Percentiles rank a stretch among this genome's conserved stretches.
phyloP scores from a whole-genome alignment of 2,797 vertebrate species.

The Oreonectes daqikongensis region DNA sequence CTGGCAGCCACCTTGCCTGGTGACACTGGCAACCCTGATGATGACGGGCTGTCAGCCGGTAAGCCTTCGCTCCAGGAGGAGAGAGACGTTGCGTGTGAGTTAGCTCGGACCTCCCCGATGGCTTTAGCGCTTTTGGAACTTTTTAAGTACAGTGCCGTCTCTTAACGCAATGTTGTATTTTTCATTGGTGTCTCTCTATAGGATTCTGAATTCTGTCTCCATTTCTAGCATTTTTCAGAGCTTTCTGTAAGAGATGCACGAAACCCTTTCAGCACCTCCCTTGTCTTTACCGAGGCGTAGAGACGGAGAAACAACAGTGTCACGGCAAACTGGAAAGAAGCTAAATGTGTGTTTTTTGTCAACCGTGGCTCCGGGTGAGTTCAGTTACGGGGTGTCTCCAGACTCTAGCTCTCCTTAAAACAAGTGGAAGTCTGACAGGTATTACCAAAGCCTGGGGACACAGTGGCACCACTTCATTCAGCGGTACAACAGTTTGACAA shows the following conservation, averaged over 20 bases:
- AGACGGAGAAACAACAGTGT: constrained; percentile 35
- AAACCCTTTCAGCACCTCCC: constrained; percentile 58
- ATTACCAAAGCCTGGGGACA: constrained; percentile 60
- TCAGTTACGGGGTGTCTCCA: constrained; percentile 8
- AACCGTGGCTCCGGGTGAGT: constrained; percentile 53
- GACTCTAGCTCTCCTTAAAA: constrained; percentile 60
- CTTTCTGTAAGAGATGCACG: constrained; percentile 27
- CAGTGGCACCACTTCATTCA: constrained; percentile 60
- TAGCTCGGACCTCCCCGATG: constrained; percentile 65
- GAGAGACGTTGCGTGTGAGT: constrained; percentile 64
- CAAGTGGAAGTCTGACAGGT: constrained; percentile 64
- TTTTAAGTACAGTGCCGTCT: too few relatives aligned
- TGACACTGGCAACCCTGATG: constrained; percentile 63
- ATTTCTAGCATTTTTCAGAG: neutral
- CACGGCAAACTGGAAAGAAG: constrained; percentile 46
- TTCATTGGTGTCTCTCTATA: constrained; percentile 56
- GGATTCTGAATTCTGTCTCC: constrained; percentile 39
- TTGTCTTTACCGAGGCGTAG: constrained; percentile 61
- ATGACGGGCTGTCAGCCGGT: constrained; percentile 71
- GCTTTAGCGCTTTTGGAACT: constrained; percentile 62
- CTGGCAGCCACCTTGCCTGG: constrained; percentile 59
- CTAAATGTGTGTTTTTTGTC: constrained; percentile 37
- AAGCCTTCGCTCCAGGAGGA: constrained; percentile 63
- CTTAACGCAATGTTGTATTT: neutral
- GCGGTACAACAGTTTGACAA: constrained; percentile 69